Base-by-base conservation (phyloP, 2,888 invertebrate genomes). In the Drepana falcataria region DNA sequence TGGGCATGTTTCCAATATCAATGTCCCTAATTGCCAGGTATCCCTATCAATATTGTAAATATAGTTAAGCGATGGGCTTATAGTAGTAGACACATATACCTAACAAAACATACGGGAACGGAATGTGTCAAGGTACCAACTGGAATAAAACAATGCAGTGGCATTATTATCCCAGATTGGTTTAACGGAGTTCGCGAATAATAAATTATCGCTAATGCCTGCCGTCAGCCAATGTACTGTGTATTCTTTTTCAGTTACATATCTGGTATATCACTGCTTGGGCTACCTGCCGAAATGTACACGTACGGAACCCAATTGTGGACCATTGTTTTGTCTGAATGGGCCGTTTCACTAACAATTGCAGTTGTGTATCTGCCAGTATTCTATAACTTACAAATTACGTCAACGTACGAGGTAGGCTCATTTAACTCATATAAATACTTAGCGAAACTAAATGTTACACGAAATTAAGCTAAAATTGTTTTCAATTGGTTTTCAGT, bases 1-100 rank as follows among this genome's bases (percentile, higher is more conserved):
- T 95, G 95, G 94, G 95, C n/a, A 93, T 95, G 66, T 94, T 95
- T 66, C 95, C 95, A 0, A 95, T 95, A 72, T 94, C 95, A 53
- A 95, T 95, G 94, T 95, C 95, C 9, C 83, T 95, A 57, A 94
- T 95, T 64, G 95, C 95, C 69, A 95, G 95, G 95, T 95, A 92
- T 83, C 48, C 55, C 48, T 7, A 52, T 21, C 21, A 21, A 21
- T 21, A 21, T 21, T 21, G 21, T 21, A 21, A 21, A 21, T 21
- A 21, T 21, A 21, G 21, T 21, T 21, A 21, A 21, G 21, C 21
- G 21, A 21, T 21, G 21, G 21, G 21, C 21, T 48, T 49, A 49
- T 35, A n/a, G 6, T 49, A 37, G 5, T 4, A 4, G 37, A 53
- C 21, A 52, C 33, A 49, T 56, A 35, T 49, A 49, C 37, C 34